Conservation (phyloP, 1,140 invertebrate species). For the Zaprionus ghesquierei region DNA sequence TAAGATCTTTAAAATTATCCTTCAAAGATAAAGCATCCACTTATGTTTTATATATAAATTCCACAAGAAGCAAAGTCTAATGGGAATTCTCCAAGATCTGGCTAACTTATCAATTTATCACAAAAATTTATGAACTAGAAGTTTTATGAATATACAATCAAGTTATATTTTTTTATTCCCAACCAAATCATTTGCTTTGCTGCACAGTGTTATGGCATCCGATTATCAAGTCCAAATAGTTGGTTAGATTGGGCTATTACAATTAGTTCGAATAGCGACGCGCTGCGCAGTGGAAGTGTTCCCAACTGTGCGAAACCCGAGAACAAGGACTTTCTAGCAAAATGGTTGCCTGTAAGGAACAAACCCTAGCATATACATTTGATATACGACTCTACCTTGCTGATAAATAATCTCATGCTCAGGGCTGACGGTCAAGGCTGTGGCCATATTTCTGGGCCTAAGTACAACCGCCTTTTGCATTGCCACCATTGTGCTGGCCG, state of each 20-base stretch:
- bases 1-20: not conserved
- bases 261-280: conserved; percentile 51
- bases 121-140: too few species aligned
- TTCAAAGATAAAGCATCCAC: not conserved
- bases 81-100: too few species aligned
- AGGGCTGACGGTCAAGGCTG: conserved; percentile 71
- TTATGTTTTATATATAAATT: not conserved
- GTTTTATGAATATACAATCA: not conserved
- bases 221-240: conserved; percentile 61
- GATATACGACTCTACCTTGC: not conserved
- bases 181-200: conserved; percentile 15
- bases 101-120: too few species aligned
- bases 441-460: conserved; percentile 71
- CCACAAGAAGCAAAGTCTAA: not conserved
- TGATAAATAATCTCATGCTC: not conserved
- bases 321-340: conserved; percentile 28
- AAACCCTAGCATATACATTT: not conserved
- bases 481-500: conserved; percentile 82
- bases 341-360: conserved; percentile 66
- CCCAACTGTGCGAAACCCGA: conserved; percentile 11
- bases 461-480: conserved; percentile 82
- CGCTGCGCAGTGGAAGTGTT: conserved; percentile 49
- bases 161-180: not conserved
- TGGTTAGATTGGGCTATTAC: conserved; percentile 46
- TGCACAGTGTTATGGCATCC: conserved; percentile 36